phyloP scores from a whole-genome alignment of 2,888 invertebrate genomes.

The Theristus sp. region DNA sequence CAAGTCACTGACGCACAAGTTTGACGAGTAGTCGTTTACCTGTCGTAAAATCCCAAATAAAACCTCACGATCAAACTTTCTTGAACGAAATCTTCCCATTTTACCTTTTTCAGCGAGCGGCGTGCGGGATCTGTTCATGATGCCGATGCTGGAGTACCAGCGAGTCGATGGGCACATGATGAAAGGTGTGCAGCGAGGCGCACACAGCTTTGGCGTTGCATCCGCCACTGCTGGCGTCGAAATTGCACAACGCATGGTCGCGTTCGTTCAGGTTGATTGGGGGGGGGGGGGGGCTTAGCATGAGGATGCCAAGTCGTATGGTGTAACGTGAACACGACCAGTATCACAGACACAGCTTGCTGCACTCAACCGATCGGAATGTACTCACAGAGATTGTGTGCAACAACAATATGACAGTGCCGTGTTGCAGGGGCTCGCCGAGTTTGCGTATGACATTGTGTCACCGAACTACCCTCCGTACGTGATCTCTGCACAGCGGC shows the following conservation, averaged over 20 bases:
- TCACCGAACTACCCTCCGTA: constrained; percentile 49
- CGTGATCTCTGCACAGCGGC: neutral
- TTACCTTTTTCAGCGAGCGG: constrained; percentile 37
- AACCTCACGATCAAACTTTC: too few relatives aligned
- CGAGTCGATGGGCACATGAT: constrained; percentile 63
- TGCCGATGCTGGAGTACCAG: constrained; percentile 82
- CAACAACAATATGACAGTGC: too few relatives aligned
- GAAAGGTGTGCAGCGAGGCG: constrained; percentile 63
- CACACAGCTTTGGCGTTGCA: constrained; percentile 70
- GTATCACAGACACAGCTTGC: too few relatives aligned
- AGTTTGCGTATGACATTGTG: constrained; percentile 81
- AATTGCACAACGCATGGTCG: constrained; percentile 65
- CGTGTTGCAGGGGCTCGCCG: constrained; percentile 61
- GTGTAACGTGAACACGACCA: too few relatives aligned
- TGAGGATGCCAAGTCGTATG: too few relatives aligned
- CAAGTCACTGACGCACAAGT: too few relatives aligned
- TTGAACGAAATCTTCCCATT: too few relatives aligned
- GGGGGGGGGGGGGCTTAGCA: too few relatives aligned
- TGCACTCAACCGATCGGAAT: too few relatives aligned
- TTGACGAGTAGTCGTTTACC: too few relatives aligned
- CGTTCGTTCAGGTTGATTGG: constrained; percentile 59
- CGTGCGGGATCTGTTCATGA: constrained; percentile 70
- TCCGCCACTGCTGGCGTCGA: constrained; percentile 84
- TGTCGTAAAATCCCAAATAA: too few relatives aligned
- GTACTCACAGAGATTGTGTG: too few relatives aligned